A percentile compares a stretch with the other conserved stretches of the same genome.
These are phyloP conservation scores for Asteroscopus sphinx DNA, from an alignment of 2,888 invertebrate species.

Conservation along the genomic window DNA sequence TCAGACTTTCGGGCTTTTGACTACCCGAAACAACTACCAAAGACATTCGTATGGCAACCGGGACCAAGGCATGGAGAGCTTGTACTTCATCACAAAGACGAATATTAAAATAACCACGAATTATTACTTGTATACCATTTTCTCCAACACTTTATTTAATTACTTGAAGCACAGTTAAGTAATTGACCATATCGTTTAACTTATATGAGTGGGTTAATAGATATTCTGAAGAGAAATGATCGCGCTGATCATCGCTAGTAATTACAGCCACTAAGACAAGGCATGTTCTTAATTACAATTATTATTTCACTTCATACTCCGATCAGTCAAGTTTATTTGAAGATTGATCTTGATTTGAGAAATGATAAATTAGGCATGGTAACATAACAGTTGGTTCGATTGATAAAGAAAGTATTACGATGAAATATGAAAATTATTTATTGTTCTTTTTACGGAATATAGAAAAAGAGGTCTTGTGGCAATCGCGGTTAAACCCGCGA, in stretches of 20 bases:
- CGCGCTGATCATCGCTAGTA: conserved; percentile 48
- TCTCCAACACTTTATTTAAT: conserved; percentile 41
- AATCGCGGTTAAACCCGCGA: too few relatives aligned
- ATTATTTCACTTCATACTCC: conserved; percentile 21
- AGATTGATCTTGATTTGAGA: background rate
- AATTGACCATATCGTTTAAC: conserved; percentile 47
- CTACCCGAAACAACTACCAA: too few relatives aligned
- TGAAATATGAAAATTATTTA: too few relatives aligned
- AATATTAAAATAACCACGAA: background rate
- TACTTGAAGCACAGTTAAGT: conserved; percentile 32
- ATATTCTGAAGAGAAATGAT: conserved; percentile 62
- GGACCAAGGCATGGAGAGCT: too few relatives aligned
- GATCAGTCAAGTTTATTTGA: conserved; percentile 6
- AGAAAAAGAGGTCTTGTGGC: too few relatives aligned
- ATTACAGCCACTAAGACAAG: conserved; percentile 53
- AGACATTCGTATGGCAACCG: too few relatives aligned
- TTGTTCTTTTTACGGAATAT: too few relatives aligned
- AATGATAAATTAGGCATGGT: background rate
- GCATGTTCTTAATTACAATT: conserved; percentile 31
- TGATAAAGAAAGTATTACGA: too few relatives aligned
- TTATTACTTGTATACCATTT: conserved; percentile 10
- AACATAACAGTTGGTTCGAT: too few relatives aligned
- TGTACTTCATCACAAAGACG: too few relatives aligned
- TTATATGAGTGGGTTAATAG: conserved; percentile 58
- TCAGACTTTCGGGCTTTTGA: too few relatives aligned